A percentile compares a stretch with the other conserved stretches of the same genome.
Evolutionary conservation across 1,140 invertebrate species (phyloP).

Genomic region (Drosophila athabasca): DNA sequence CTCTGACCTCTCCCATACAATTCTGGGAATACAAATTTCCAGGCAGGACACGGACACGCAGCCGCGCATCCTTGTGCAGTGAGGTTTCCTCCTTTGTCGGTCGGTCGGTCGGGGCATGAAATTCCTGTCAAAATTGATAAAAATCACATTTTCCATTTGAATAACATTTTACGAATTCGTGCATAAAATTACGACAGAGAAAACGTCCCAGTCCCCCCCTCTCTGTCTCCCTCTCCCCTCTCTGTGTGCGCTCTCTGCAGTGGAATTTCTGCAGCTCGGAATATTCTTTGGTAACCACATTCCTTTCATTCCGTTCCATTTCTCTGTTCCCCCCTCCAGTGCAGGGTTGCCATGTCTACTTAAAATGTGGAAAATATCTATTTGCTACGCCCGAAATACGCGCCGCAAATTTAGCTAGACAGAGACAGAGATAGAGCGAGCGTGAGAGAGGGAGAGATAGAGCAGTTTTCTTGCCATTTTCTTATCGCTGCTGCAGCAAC

Average conservation of each 20-base stretch:
- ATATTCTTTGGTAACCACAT: constrained; percentile 74
- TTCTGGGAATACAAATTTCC: constrained; percentile 14
- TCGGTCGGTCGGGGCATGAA: constrained; percentile 51
- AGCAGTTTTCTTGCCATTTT: constrained; percentile 37
- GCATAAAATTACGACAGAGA: constrained; percentile 79
- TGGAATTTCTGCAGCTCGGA: constrained; percentile 72
- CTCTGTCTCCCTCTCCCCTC: background rate
- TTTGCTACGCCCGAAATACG: constrained; percentile 72
- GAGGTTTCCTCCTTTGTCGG: constrained; percentile 25
- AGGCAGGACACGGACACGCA: constrained; percentile 6
- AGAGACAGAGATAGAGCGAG: constrained; percentile 16
- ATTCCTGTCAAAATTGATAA: constrained; percentile 84
- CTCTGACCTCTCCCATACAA: constrained; percentile 30
- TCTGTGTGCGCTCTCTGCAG: constrained; percentile 32
- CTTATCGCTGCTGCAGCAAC: constrained; percentile 63
- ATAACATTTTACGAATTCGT: constrained; percentile 83
- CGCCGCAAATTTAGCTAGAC: constrained; percentile 43
- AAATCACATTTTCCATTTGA: constrained; percentile 84
- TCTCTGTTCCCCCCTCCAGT: constrained; percentile 3
- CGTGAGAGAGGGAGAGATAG: background rate
- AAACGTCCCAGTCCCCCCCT: background rate
- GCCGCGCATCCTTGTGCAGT: constrained; percentile 32
- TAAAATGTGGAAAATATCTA: constrained; percentile 82
- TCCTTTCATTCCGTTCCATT: constrained; percentile 13
- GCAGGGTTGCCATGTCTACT: constrained; percentile 57